A percentile compares a stretch with the other conserved stretches of the same genome.
phyloP scores from a whole-genome alignment of 2,888 invertebrate genomes.

The Leucoptera coffeella region DNA sequence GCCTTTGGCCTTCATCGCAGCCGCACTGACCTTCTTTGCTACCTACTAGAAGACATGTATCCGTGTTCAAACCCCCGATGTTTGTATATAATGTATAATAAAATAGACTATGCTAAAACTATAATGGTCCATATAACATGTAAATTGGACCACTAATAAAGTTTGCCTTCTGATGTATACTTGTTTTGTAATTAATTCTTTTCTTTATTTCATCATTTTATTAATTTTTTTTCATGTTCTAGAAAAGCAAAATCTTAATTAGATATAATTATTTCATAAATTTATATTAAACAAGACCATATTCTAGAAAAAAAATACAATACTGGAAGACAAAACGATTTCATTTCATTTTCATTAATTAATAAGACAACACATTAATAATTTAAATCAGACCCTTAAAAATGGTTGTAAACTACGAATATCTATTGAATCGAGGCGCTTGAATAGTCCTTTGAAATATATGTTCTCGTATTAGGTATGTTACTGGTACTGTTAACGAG shows the following conservation, averaged over 20 bases:
- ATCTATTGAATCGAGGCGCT: too few relatives aligned
- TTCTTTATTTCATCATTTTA: background rate
- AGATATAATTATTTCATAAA: background rate
- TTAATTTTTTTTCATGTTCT: background rate
- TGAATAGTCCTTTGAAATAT: too few relatives aligned
- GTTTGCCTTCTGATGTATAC: conserved; percentile 37
- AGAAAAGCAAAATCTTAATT: background rate
- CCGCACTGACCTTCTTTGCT: conserved; percentile 26
- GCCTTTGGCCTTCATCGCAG: conserved; percentile 17
- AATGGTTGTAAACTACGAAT: background rate
- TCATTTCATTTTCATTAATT: background rate
- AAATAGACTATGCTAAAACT: conserved; percentile 48
- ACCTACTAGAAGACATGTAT: conserved; percentile 38
- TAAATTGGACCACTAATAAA: conserved; percentile 51
- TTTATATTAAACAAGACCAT: background rate
- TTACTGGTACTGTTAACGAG: background rate
- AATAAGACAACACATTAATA: background rate
- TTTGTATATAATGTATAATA: conserved; percentile 41
- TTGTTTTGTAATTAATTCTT: conserved; percentile 10
- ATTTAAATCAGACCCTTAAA: background rate
- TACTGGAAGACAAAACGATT: background rate
- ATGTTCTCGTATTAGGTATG: too few relatives aligned
- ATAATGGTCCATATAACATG: conserved; percentile 49
- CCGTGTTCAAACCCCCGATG: conserved; percentile 33
- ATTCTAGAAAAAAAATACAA: background rate